A percentile compares a stretch with the other conserved stretches of the same genome.
Evolutionary conservation across 2,113 vertebrate species (phyloP).

Genomic region (Castor canadensis): DNA sequence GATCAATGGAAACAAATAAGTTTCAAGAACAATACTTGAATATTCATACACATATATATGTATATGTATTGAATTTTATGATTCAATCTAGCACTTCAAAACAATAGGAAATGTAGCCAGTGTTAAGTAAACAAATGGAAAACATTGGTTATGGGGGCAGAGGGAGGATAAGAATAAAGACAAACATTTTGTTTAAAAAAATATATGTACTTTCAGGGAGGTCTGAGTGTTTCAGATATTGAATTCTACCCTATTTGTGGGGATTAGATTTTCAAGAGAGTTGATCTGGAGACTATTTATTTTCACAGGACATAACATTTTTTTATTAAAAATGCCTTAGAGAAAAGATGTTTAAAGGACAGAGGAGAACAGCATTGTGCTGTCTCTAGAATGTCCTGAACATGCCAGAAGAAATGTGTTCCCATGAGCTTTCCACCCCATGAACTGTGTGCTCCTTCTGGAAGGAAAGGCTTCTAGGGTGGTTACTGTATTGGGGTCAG

Average conservation of each 20-base stretch:
- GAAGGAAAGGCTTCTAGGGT: background rate
- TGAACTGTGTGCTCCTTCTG: background rate
- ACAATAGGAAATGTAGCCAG: background rate
- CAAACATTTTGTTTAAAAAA: background rate
- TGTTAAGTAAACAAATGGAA: background rate
- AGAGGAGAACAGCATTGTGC: background rate
- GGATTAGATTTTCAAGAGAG: background rate
- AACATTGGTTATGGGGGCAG: background rate
- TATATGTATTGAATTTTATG: background rate
- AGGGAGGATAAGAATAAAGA: background rate
- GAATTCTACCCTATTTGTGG: background rate
- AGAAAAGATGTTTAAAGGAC: conserved; percentile 23
- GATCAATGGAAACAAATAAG: background rate
- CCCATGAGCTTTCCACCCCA: background rate
- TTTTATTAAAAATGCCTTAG: conserved; percentile 4
- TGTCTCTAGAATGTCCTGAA: background rate
- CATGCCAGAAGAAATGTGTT: background rate
- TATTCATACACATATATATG: background rate
- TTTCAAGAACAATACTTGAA: background rate
- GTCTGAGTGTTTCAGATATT: background rate
- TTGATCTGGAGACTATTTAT: conserved; percentile 24
- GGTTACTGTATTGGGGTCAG: background rate
- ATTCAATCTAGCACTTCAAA: background rate
- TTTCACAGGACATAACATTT: background rate
- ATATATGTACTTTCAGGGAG: background rate